Percentiles rank a stretch among this genome's conserved stretches.
Conservation (phyloP, 1,140 invertebrate species). For the Forficula auricularia region DNA sequence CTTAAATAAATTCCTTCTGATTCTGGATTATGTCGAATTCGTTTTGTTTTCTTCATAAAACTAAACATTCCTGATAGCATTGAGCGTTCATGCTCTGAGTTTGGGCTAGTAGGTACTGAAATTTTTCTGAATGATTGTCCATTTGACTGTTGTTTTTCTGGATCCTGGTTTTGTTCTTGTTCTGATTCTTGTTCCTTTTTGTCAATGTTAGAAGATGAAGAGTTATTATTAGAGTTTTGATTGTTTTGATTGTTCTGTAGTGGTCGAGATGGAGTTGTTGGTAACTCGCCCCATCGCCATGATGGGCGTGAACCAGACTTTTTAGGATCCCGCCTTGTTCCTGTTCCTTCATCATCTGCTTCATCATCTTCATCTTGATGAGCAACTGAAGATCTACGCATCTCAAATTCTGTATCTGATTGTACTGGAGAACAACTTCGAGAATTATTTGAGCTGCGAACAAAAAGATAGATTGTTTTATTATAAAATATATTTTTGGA, state of each 20-base stretch:
- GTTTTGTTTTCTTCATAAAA: slow-evolving; percentile 71
- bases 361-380: slow-evolving; percentile 24
- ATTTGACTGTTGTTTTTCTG: slow-evolving; percentile 1
- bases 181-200: slow-evolving; percentile 10
- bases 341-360: slow-evolving; percentile 11
- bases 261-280: slow-evolving; percentile 27
- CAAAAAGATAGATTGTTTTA: slow-evolving; percentile 10
- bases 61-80: slow-evolving; percentile 80
- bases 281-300: slow-evolving; percentile 96
- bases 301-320: slow-evolving; percentile 37
- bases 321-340: slow-evolving; percentile 16
- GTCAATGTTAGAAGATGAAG: no score
- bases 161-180: slow-evolving; percentile 18
- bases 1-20: slow-evolving; percentile 82
- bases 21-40: slow-evolving; percentile 46
- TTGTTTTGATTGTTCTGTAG: slow-evolving; percentile 4
- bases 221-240: background rate
- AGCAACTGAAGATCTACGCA: slow-evolving; percentile 22
- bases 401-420: slow-evolving; percentile 86
- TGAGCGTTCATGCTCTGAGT: slow-evolving; percentile 40
- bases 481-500: background rate
- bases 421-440: slow-evolving; percentile 66
- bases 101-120: slow-evolving; percentile 19
- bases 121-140: background rate
- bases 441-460: slow-evolving; percentile 40